Conservation (phyloP, 2,113 vertebrate genomes). For the Lepisosteus osseus region DNA sequence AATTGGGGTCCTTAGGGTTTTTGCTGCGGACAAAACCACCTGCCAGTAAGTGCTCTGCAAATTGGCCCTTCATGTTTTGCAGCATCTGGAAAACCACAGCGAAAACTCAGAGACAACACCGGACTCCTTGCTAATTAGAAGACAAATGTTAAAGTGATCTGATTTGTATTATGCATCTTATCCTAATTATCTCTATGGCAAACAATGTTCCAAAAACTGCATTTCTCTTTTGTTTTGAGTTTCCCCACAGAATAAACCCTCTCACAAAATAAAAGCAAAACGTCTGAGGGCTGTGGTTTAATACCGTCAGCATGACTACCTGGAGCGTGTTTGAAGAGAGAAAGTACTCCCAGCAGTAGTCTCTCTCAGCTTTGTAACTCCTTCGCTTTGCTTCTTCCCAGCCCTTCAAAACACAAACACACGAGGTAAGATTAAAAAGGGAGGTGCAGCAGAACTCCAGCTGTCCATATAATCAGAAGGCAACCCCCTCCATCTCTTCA, state of each 20-base stretch:
- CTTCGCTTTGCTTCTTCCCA: slow-evolving; percentile 85
- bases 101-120: background rate
- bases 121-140: background rate
- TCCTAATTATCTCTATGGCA: rapidly evolving
- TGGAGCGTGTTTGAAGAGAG: slow-evolving; percentile 90
- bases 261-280: background rate
- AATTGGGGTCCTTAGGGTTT: slow-evolving; percentile 80
- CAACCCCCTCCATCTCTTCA: too few relatives aligned
- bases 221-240: background rate
- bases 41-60: slow-evolving; percentile 88
- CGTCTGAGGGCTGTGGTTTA: background rate
- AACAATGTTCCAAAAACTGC: too few relatives aligned
- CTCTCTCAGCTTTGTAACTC: slow-evolving; percentile 80
- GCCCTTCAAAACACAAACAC: slow-evolving; percentile 61
- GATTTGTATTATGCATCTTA: background rate
- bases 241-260: background rate
- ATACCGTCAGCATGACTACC: slow-evolving; percentile 58
- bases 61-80: slow-evolving; percentile 95
- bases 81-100: slow-evolving; percentile 75
- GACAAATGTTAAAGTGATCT: background rate
- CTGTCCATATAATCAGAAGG: too few relatives aligned
- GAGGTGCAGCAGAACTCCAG: too few relatives aligned
- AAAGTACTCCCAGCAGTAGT: slow-evolving; percentile 97
- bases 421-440: too few relatives aligned
- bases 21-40: slow-evolving; percentile 87